Percentiles rank a stretch among this genome's conserved stretches.
Evolutionary conservation across 1,140 invertebrate genomes (phyloP).

Genomic region (Aphidius ervi): DNA sequence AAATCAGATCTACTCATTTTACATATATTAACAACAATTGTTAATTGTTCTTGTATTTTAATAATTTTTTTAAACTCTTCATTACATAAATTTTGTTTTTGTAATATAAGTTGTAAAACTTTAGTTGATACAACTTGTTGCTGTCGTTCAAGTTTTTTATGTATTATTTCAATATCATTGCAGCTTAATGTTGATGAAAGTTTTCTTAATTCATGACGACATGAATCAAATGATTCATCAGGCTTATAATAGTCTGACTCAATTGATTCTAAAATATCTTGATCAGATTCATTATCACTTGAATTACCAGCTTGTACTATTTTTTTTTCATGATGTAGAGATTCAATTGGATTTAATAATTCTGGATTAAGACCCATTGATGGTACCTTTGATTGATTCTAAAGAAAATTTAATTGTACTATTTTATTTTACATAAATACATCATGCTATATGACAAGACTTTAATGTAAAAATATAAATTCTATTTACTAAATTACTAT

Average conservation of each 20-base stretch:
- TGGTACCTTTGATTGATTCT: slow-evolving; percentile 44
- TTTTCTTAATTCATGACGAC: slow-evolving; percentile 66
- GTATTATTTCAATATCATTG: slow-evolving; percentile 64
- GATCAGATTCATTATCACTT: slow-evolving; percentile 61
- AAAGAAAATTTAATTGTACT: slow-evolving; percentile 4
- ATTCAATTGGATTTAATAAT: slow-evolving; percentile 37
- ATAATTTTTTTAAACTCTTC: slow-evolving; percentile 78
- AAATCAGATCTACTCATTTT: slow-evolving; percentile 67
- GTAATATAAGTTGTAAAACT: slow-evolving; percentile 83
- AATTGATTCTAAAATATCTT: slow-evolving; percentile 70
- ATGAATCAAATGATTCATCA: slow-evolving; percentile 61
- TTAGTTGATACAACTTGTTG: slow-evolving; percentile 86
- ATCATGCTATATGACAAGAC: too few relatives aligned
- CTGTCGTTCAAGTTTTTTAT: slow-evolving; percentile 66
- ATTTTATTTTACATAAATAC: too few relatives aligned
- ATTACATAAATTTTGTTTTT: slow-evolving; percentile 81
- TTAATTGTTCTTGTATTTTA: slow-evolving; percentile 70
- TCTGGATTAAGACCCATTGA: slow-evolving; percentile 46
- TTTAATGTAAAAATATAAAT: too few relatives aligned
- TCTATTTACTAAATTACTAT: too few relatives aligned
- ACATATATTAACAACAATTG: slow-evolving; percentile 68
- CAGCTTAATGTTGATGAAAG: slow-evolving; percentile 61
- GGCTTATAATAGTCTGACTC: slow-evolving; percentile 64
- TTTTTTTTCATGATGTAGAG: slow-evolving; percentile 30
- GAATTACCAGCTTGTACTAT: slow-evolving; percentile 38